Base-by-base conservation (phyloP, 1,140 invertebrate genomes). In the Goniozus legneri region DNA sequence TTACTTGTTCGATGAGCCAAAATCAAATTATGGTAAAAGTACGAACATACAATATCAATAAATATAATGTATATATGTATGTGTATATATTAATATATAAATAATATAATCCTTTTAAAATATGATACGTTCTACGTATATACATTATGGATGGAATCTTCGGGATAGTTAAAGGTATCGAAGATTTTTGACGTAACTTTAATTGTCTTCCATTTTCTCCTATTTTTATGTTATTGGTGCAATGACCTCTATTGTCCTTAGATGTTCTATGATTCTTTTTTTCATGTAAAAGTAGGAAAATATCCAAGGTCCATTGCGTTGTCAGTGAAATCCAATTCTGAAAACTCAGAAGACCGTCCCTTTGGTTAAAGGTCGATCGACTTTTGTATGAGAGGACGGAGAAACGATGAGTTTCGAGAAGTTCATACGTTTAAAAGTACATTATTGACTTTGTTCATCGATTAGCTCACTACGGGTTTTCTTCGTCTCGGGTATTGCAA, bases 221-320 rank as follows among this genome's bases (percentile, higher is more conserved):
- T n/a, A n/a, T n/a, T n/a, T n/a, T n/a, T n/a, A n/a, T n/a, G n/a
- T n/a, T n/a, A n/a, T n/a, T n/a, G n/a, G n/a, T n/a, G n/a, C n/a
- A n/a, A n/a, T n/a, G 27, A 40, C 44, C 33, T 27, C 47, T 58
- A 53, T 58, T 62, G 52, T 56, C 53, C 38, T 39, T 54, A 39
- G 44, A 56, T 38, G 48, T 54, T 45, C 42, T 24, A 8, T 34
- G 39, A 54, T 50, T 40, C 43, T 50, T 41, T 47, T 31, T 43
- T 58, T 46, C 47, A 59, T 66, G 58, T 40, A 66, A 64, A 64
- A 66, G 62, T 66, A 64, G 50, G 60, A 66, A 66, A 66, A 66
- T 66, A 66, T 51, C 60, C 41, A 51, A 52, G 54, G 51, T 54
- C 47, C 45, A 48, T 45, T 39, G 42, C 41, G 34, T 21, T 24